Evolutionary conservation across 2,113 vertebrate genomes (phyloP), one percentile per base, ranked within the genome.

Genomic region (Danionella cerebrum): DNA sequence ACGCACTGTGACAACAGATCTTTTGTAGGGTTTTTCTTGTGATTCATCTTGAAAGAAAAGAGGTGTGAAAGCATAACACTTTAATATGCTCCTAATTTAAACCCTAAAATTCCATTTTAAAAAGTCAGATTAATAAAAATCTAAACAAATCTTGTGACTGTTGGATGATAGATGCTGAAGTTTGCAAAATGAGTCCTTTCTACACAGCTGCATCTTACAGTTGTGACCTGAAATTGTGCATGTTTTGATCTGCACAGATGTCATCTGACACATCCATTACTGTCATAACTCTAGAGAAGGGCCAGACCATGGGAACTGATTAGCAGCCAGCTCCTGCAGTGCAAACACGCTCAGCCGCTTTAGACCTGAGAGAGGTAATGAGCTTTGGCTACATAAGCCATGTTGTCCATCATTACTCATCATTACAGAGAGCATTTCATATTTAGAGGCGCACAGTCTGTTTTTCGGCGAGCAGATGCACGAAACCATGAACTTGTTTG

Each of bases 331-430:
- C n/a, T 35, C 57, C 44, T 31, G 29, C 58, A 52, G 57, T 11
- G 25, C 22, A 31, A 42, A 69, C 45, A 54, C 54, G 41, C 50
- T 29, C 29, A 18, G 33, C 50, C 29, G 6, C 44, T 27, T 35
- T 51, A 21, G 21, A 54, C 24, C 18, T 1, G 50, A 44, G 51
- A 44, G 35, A 8, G 25, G 38, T 64, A 70, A 70, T 64, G 55
- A 64, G 68, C 36, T 67, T 45, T 55, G 39, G 39, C 41, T 45
- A 13, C 25, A 31, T 14, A 5, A 24, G 57, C 13, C 41, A 42
- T 67, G 25, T 33, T 45, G 51, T 60, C 57, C 64, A 42, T 41
- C 55, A 53, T 31, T 53, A 39, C 22, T 31, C 8, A 70, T 39
- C 36, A 35, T 62, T 62, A 66, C 36, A 27, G 38, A 59, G 2